Conservation (phyloP, 2,113 vertebrate genomes). For the Alethe diademata region DNA sequence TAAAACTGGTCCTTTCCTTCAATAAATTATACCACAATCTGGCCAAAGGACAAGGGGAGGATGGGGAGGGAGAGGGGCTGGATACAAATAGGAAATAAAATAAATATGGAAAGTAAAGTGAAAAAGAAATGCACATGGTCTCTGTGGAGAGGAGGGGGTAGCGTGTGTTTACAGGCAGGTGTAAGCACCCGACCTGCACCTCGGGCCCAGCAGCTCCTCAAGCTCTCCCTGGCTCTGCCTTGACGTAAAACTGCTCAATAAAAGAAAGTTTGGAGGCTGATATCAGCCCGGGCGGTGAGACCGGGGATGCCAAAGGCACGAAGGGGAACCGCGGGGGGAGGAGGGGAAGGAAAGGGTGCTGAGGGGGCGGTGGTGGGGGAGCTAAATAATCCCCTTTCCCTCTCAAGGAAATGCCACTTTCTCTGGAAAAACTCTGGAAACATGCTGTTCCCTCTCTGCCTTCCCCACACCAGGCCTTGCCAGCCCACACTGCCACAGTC, state of each 20-base stretch:
- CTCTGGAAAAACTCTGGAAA: constrained; percentile 65
- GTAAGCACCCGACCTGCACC: neutral
- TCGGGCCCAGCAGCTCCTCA: constrained; percentile 5
- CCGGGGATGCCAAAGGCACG: constrained; percentile 41
- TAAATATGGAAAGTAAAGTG: constrained; percentile 35
- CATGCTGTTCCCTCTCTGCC: neutral
- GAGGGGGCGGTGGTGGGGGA: neutral
- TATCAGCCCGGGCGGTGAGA: neutral
- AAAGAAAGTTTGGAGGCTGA: constrained; percentile 62
- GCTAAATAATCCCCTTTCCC: constrained; percentile 18
- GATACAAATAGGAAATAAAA: constrained; percentile 34
- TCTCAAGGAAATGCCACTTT: constrained; percentile 65
- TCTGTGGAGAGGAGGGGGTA: constrained; percentile 1
- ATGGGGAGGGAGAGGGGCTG: neutral
- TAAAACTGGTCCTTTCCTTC: constrained; percentile 57
- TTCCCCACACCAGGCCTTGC: constrained; percentile 74
- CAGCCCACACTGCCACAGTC: constrained; percentile 33
- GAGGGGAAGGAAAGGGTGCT: neutral
- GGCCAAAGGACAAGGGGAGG: constrained; percentile 1
- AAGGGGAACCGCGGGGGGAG: neutral
- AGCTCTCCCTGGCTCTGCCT: constrained; percentile 23
- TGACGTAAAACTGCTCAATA: neutral
- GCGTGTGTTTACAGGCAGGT: constrained; percentile 39
- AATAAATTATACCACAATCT: constrained; percentile 48
- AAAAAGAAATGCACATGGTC: neutral